phyloP scores from a whole-genome alignment of 2,797 vertebrate genomes.

The Linurgus olivaceus region DNA sequence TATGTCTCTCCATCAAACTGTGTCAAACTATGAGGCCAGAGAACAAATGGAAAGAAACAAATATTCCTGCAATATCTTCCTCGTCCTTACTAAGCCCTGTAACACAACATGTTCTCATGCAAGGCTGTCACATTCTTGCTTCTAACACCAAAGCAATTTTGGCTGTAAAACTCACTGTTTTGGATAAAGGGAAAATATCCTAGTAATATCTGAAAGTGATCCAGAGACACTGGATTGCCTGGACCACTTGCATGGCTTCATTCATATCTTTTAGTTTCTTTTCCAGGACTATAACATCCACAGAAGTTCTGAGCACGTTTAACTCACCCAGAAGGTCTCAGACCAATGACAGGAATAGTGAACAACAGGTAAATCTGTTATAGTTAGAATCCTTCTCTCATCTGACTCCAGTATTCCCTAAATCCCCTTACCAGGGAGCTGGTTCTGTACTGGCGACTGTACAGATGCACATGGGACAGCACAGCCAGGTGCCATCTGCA shows the following conservation, averaged over 20 bases:
- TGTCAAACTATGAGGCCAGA: neutral
- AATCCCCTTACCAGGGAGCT: neutral
- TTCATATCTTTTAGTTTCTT: neutral
- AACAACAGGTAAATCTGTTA: neutral
- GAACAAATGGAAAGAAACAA: neutral
- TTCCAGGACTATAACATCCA: neutral
- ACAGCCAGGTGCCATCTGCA: neutral
- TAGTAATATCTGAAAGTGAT: neutral
- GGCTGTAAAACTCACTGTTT: neutral
- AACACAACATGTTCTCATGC: neutral
- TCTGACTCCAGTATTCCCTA: neutral
- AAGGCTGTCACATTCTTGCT: neutral
- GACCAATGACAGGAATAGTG: neutral
- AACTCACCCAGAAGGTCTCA: neutral
- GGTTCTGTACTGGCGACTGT: accelerated
- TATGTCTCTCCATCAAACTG: neutral
- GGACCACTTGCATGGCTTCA: neutral
- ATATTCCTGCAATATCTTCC: neutral
- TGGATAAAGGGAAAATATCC: neutral
- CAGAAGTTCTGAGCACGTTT: neutral
- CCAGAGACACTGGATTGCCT: neutral
- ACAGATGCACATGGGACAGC: neutral
- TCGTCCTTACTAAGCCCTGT: neutral
- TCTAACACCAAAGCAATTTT: neutral
- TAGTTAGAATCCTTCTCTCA: neutral